Percentiles rank a stretch among this genome's conserved stretches.
Conservation (phyloP, 2,797 vertebrate genomes). For the Aphelocoma californica region DNA sequence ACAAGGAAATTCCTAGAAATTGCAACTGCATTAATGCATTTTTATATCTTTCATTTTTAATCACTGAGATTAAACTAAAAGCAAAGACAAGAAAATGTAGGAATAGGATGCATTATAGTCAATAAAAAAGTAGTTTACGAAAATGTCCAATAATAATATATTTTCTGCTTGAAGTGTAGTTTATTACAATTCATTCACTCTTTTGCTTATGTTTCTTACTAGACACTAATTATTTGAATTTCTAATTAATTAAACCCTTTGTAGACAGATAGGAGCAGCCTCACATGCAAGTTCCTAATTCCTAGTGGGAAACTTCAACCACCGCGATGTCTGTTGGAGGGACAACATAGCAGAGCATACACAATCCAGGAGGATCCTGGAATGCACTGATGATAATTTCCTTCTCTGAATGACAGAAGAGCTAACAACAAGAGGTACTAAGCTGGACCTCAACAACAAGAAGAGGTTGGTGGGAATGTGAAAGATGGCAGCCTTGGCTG, state of each 20-base stretch:
- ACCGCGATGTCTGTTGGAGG: fast-evolving
- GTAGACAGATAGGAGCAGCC: not conserved
- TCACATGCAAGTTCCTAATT: not conserved
- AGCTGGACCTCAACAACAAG: not conserved
- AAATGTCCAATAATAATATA: not conserved
- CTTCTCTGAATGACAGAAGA: not conserved
- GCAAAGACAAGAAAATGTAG: not conserved
- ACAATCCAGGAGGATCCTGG: not conserved
- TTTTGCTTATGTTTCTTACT: not conserved
- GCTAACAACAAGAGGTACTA: not conserved
- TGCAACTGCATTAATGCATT: not conserved
- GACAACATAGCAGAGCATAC: not conserved
- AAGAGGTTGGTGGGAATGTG: not conserved
- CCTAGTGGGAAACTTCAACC: not conserved
- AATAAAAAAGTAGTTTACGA: not conserved
- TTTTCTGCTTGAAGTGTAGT: not conserved
- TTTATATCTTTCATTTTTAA: not conserved
- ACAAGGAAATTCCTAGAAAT: not conserved
- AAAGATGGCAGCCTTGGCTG: not conserved
- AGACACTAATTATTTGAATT: not conserved
- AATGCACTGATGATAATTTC: not conserved
- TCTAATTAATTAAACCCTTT: not conserved
- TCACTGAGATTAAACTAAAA: not conserved
- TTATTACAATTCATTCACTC: not conserved
- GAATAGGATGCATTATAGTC: not conserved